phyloP scores from a whole-genome alignment of 2,888 invertebrate species.

The Tiliacea aurago region DNA sequence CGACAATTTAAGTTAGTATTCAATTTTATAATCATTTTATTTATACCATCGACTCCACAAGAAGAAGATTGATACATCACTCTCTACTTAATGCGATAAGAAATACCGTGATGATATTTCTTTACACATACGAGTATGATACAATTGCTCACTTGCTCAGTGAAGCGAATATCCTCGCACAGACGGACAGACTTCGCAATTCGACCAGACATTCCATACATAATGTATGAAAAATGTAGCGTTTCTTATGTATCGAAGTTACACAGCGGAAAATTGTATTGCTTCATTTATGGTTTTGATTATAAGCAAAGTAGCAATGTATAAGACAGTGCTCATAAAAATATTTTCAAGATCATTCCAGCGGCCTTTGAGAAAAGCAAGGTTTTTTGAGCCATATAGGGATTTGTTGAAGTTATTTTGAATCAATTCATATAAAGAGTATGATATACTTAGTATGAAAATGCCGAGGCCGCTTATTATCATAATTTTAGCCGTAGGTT shows the following conservation, averaged over 20 bases:
- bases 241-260: conserved; percentile 20
- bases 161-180: conserved; percentile 54
- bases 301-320: not conserved
- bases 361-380: not conserved
- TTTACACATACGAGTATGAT: conserved; percentile 24
- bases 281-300: conserved; percentile 24
- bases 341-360: not conserved
- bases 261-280: conserved; percentile 31
- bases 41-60: too few species aligned
- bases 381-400: not conserved
- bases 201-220: conserved; percentile 38
- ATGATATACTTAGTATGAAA: not conserved
- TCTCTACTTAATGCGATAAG: not conserved
- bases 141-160: conserved; percentile 47
- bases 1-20: too few species aligned
- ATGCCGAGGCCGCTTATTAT: not conserved
- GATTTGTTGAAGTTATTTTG: not conserved
- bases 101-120: conserved; percentile 20
- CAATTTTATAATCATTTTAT: not conserved
- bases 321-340: not conserved
- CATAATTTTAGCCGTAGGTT: not conserved
- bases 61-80: not conserved
- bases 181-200: conserved; percentile 50
- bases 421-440: not conserved
- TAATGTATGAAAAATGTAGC: conserved; percentile 43